Evolutionary conservation across 2,113 vertebrate genomes (phyloP), one percentile per base, ranked within the genome.

Genomic region (Herpailurus yagouaroundi): DNA sequence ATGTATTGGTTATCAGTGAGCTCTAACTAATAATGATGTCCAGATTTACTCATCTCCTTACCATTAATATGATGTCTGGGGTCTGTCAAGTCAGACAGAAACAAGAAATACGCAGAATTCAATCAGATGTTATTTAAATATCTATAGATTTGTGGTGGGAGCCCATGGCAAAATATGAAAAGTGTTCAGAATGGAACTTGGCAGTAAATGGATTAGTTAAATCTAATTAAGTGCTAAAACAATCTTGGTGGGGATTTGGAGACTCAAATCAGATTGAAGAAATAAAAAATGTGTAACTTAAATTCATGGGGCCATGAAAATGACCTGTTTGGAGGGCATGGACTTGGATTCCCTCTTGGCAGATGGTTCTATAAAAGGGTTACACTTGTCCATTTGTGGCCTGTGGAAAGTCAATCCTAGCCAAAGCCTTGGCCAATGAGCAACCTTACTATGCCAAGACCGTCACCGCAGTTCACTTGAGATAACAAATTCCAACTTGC

Each of bases 161-260:
- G 25, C 73, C 45, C 83, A 89, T 27, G 91, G 45, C 27, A 95
- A 96, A 77, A 73, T 33, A 94, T 83, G 60, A 68, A 66, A 93
- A 82, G 31, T 89, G 55, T 84, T 97, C 41, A 71, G 33, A 83
- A 87, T 50, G 31, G 57, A 93, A 57, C 6, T 45, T 66, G 94
- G 73, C 68, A 89, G 92, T 92, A 92, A 92, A 41, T 92, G n/a
- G n/a, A 87, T 95, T 83, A 83, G 86, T 57, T 91, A 95, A 95
- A 92, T 84, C 48, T 92, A 87, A 87, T 96, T 88, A 95, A 89
- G 38, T 13, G 27, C 23, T 57, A 16, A 81, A 38, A 68, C 25
- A 89, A 86, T 87, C 66, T 91, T 85, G 69, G 45, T 86, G 82
- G 38, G 41, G 31, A 85, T 87, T 45, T 80, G 14, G 8, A 95